Percentiles rank a stretch among this genome's conserved stretches.
phyloP scores from a whole-genome alignment of 2,888 invertebrate genomes.

The Branchellion lobata region DNA sequence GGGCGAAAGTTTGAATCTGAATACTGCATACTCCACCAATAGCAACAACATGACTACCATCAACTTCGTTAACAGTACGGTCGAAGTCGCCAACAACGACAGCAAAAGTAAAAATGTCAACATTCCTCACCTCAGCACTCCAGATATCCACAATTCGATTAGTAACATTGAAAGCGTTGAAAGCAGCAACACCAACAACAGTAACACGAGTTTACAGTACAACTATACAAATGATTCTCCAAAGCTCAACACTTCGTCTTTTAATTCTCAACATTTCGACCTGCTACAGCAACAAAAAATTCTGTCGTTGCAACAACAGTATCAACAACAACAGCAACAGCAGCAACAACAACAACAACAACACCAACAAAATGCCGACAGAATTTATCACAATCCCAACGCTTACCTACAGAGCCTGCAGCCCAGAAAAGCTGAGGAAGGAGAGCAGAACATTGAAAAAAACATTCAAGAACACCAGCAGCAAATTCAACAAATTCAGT shows the following conservation, averaged over 20 bases:
- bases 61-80: not conserved
- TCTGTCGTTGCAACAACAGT: not conserved
- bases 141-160: not conserved
- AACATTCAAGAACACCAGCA: constrained; percentile 11
- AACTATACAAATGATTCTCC: not conserved
- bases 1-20: not conserved
- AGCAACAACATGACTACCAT: not conserved
- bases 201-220: not conserved
- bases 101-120: not conserved
- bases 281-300: not conserved
- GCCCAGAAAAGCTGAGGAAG: not conserved
- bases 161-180: not conserved
- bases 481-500: not conserved
- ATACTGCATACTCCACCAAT: not conserved
- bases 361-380: not conserved
- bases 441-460: not conserved
- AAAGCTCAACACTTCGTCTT: not conserved
- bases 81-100: not conserved
- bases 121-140: not conserved
- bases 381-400: not conserved
- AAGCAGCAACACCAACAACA: not conserved
- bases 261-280: not conserved
- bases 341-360: not conserved
- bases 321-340: constrained; percentile 5
- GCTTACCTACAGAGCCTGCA: not conserved